These are phyloP conservation scores for Anguilla megastoma DNA, from an alignment of 2,797 vertebrate genomes.

Conservation along the genomic window DNA sequence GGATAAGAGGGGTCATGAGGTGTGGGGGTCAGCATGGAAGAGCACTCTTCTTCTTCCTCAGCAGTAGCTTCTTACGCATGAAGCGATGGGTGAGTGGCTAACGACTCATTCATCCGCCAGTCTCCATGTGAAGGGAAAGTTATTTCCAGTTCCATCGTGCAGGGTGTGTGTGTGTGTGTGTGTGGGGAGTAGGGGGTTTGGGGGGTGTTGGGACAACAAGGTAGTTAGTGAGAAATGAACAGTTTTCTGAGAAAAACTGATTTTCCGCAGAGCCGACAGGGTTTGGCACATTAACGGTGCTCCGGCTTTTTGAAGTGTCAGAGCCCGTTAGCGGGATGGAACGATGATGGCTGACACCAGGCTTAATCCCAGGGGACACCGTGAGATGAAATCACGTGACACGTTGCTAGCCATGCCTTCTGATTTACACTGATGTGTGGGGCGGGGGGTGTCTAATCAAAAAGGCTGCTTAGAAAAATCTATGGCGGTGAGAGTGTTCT, in stretches of 20 bases:
- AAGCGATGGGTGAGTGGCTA: neutral
- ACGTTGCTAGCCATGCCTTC: neutral
- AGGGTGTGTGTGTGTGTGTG: neutral
- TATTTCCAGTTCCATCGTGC: neutral
- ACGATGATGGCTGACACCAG: neutral
- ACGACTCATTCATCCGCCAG: neutral
- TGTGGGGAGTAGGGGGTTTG: neutral
- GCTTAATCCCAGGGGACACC: constrained; percentile 3
- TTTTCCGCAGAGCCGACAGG: neutral
- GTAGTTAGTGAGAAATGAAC: neutral
- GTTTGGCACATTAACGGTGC: neutral
- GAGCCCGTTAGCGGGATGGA: neutral
- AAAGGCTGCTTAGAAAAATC: neutral
- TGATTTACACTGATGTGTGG: constrained; percentile 31
- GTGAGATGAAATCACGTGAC: neutral
- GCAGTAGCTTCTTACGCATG: neutral
- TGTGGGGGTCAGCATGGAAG: neutral
- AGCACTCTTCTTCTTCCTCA: neutral
- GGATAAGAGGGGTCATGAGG: neutral
- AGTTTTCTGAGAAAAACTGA: neutral
- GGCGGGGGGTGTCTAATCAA: neutral
- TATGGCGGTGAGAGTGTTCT: neutral
- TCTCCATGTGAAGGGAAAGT: neutral
- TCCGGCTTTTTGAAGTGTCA: constrained; percentile 4
- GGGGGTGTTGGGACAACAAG: neutral